Evolutionary conservation across 2,888 invertebrate genomes (phyloP).

Genomic region (Sinhomidia bicolor): DNA sequence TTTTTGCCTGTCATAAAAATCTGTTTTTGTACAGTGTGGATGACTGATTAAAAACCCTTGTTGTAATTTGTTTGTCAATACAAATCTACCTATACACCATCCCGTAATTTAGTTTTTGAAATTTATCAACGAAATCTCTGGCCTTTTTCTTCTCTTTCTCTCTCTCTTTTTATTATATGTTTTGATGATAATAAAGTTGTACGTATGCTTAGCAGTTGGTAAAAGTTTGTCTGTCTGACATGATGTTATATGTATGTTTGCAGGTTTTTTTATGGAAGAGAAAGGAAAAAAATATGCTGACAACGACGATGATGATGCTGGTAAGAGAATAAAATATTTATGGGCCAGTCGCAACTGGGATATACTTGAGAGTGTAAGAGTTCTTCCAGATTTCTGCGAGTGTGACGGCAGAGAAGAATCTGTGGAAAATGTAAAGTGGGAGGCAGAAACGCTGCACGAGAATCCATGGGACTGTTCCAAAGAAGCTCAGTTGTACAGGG

Average conservation of each 20-base stretch:
- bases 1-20: constrained; percentile 10
- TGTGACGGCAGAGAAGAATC: constrained; percentile 97
- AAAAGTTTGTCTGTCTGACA: neutral
- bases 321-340: constrained; percentile 67
- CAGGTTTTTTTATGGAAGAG: neutral
- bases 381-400: constrained; percentile 98
- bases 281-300: too few species aligned
- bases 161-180: neutral
- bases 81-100: neutral
- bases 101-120: neutral
- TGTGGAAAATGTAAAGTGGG: constrained; percentile 97
- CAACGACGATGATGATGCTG: constrained; percentile 22
- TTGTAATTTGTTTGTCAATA: constrained; percentile 34
- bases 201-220: neutral
- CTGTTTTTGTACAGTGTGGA: constrained; percentile 61
- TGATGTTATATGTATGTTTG: neutral
- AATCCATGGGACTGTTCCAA: constrained; percentile 96
- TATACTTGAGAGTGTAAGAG: constrained; percentile 86
- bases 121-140: neutral
- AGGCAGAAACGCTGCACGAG: constrained; percentile 95
- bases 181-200: constrained; percentile 14
- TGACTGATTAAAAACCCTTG: constrained; percentile 33
- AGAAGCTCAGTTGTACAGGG: constrained; percentile 90
- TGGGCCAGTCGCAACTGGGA: constrained; percentile 80
- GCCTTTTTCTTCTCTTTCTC: neutral